These are phyloP conservation scores for Neoniphon sammara DNA, from an alignment of 2,797 vertebrate species.

Conservation along the genomic window DNA sequence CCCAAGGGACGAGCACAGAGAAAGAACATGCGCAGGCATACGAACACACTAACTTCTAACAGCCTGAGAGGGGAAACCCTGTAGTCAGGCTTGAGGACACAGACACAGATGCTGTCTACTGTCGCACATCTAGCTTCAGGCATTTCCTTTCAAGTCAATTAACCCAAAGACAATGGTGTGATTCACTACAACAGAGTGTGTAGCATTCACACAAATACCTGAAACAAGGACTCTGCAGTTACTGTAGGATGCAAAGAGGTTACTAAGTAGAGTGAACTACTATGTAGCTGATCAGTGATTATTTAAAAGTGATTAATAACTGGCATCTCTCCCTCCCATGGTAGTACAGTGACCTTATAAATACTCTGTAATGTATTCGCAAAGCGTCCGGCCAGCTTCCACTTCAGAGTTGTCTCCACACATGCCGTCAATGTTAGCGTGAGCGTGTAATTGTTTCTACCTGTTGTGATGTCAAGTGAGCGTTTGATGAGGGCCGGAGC, in stretches of 20 bases:
- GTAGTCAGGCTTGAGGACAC: background rate
- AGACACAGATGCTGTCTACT: conserved; percentile 1
- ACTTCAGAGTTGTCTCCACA: conserved; percentile 7
- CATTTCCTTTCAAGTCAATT: conserved; percentile 24
- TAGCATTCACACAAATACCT: conserved; percentile 35
- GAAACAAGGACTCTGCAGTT: background rate
- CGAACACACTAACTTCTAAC: conserved; percentile 6
- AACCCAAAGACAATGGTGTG: conserved; percentile 13
- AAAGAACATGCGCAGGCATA: background rate
- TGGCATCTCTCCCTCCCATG: background rate
- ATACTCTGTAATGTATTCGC: background rate
- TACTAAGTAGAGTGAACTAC: background rate
- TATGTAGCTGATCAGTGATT: background rate
- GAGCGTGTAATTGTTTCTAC: conserved; percentile 77
- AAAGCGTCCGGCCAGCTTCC: background rate
- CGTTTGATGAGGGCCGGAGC: conserved; percentile 70
- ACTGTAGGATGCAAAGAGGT: background rate
- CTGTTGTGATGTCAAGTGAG: conserved; percentile 67
- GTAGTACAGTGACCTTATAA: background rate
- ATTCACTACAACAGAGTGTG: conserved; percentile 29
- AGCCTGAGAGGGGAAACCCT: conserved; percentile 19
- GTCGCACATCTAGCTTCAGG: conserved; percentile 12
- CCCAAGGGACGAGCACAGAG: conserved; percentile 32
- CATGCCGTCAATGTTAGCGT: conserved; percentile 57
- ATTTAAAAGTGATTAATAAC: background rate